These are phyloP conservation scores for Phoeniculus purpureus DNA, from an alignment of 2,797 vertebrate genomes.

Conservation along the genomic window DNA sequence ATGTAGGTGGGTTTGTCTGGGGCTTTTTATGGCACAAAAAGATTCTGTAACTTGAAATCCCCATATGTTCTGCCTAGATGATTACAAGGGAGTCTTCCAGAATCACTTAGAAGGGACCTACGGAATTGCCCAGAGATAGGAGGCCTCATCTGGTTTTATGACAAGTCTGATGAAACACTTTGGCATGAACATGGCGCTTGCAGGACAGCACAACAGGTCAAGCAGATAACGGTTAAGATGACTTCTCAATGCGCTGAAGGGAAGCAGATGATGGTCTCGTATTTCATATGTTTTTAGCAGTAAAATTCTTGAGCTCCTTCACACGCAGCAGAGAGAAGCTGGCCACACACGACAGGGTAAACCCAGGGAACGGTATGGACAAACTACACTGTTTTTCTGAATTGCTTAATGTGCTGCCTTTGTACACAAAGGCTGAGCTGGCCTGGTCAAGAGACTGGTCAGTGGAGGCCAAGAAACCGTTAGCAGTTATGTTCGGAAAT, in stretches of 20 bases:
- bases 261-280: neutral
- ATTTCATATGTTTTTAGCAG: neutral
- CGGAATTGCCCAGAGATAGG: neutral
- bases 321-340: neutral
- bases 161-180: neutral
- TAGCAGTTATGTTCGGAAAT: too few species aligned
- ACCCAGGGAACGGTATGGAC: fast-evolving
- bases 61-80: neutral
- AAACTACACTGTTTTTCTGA: neutral
- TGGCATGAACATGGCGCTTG: fast-evolving
- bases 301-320: neutral
- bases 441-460: neutral
- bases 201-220: fast-evolving
- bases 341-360: neutral
- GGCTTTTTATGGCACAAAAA: fast-evolving
- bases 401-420: neutral
- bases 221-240: neutral
- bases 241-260: neutral
- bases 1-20: neutral
- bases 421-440: neutral
- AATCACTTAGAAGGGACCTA: neutral
- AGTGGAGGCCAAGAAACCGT: neutral
- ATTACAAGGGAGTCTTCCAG: neutral
- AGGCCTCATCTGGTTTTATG: neutral
- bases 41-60: neutral